phyloP scores from a whole-genome alignment of 2,888 invertebrate species.

The Sphaeridia pumilis region DNA sequence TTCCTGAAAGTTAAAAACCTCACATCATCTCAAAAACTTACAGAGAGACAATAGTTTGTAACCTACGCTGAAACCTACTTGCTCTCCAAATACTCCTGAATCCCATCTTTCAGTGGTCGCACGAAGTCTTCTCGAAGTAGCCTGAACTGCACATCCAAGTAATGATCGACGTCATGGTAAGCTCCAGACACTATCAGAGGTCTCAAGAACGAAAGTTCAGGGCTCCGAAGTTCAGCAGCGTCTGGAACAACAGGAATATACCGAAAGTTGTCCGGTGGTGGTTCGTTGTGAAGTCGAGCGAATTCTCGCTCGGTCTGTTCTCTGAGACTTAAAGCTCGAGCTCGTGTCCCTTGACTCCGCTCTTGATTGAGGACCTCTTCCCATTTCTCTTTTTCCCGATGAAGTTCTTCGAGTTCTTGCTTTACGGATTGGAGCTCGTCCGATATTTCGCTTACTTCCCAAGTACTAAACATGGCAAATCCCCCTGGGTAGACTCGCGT shows the following conservation, averaged over 20 bases:
- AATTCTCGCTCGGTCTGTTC: conserved; percentile 23
- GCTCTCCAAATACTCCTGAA: conserved; percentile 47
- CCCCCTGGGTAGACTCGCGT: conserved; percentile 3
- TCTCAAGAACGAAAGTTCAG: conserved; percentile 43
- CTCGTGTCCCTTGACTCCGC: too few species aligned
- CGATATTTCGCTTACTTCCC: background rate
- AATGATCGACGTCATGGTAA: conserved; percentile 55
- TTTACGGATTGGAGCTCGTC: background rate
- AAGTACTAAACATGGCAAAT: conserved; percentile 2
- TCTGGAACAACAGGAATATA: conserved; percentile 26
- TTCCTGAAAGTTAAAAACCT: too few species aligned
- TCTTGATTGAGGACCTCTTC: background rate
- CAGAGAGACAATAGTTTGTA: too few species aligned
- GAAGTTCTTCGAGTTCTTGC: background rate
- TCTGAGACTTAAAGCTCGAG: background rate
- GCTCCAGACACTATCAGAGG: conserved; percentile 51
- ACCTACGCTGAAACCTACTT: too few species aligned
- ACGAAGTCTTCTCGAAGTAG: conserved; percentile 69
- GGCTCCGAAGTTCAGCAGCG: conserved; percentile 20
- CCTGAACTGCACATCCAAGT: conserved; percentile 66
- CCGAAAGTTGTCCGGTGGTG: conserved; percentile 23
- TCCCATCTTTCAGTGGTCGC: conserved; percentile 56
- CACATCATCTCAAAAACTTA: too few species aligned
- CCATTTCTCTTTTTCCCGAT: background rate
- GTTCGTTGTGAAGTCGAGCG: conserved; percentile 15